Base-by-base conservation (phyloP, 1,140 invertebrate genomes). In the Ostrea edulis region DNA sequence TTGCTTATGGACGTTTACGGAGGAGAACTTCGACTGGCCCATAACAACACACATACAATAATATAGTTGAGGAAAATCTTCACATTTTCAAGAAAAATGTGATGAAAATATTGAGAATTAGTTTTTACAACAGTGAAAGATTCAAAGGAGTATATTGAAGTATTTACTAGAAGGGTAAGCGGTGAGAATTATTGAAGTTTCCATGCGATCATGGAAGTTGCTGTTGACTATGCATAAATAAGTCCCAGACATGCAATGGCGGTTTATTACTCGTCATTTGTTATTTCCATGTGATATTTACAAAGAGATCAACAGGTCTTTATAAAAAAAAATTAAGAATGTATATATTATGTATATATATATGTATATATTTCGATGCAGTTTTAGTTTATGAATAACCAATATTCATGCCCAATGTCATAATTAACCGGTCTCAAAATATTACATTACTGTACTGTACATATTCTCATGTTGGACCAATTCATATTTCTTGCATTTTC, bases 1-100 rank as follows among this genome's bases (percentile, higher is more conserved):
- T 54, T 51, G 25, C 71, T 0, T 25, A 53, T 53, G 0, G 51
- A 88, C 55, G 62, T 65, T 87, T 84, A 84, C 82, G 84, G 51
- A 82, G 87, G 65, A 85, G 86, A 35, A 71, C 54, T 87, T 65
- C 88, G 53, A 22, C 77, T 55, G 55, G 86, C 55, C 88, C 88
- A 89, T 89, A 89, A 89, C 88, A 91, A 88, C 91, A 90, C 86
- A 77, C 68, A 77, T 44, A 77, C 68, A 29, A 29, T 77, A 35
- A 77, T 77, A 29, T 77, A 62, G 14, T 77, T 77, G 29, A 17
- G 29, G 68, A 77, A 77, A 77, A 77, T 62, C 29, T 14, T 77
- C 68, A 35, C 25, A 77, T 44, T 35, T 14, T 77, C 68, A 29
- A 14, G 14, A 25, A 77, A 29, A 35, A 77, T 77, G 68, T 77